Base-by-base conservation (phyloP, 1,140 invertebrate genomes). In the Solen grandis region DNA sequence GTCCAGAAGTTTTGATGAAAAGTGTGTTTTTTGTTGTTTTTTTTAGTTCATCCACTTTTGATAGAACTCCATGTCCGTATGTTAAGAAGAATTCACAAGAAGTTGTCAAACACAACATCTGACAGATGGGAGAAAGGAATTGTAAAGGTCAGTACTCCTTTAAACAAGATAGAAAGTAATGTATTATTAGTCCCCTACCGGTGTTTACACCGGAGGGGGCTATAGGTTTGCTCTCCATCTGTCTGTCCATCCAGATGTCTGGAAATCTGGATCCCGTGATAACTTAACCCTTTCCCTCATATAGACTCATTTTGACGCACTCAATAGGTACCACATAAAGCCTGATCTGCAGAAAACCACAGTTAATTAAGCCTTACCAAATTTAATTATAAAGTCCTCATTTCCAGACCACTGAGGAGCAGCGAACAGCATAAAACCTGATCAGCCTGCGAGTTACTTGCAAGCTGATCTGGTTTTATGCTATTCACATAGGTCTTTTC, bases 71-170 rank as follows among this genome's bases (percentile, higher is more conserved):
- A 98, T 93, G 94, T 98, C 60, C 96, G 97, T 92, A 94, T 99
- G 70, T 93, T 99, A 85, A 94, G 97, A 83, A 96, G 97, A 93
- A 90, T 91, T 63, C 95, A 96, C 55, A 94, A 96, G 62, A 97
- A 77, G 25, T 68, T 65, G 96, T 92, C 81, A 69, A 95, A 95
- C 82, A 96, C 98, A 25, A 94, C 95, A 82, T 94, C 95, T 82
- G 97, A 97, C 85, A 95, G 96, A 93, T 99, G 98, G 98, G 97
- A 99, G 91, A 95, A 94, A 88, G 95, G 95, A 74, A 91, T 99
- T 75, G 95, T 97, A 62, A 98, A 97, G 89, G n/a, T n/a, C n/a
- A n/a, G n/a, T n/a, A n/a, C n/a, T n/a, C n/a, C n/a, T n/a, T n/a
- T n/a, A n/a, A n/a, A n/a, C n/a, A n/a, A n/a, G n/a, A n/a, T n/a